Conservation (phyloP, 2,113 vertebrate genomes). For the Sialia sialis region DNA sequence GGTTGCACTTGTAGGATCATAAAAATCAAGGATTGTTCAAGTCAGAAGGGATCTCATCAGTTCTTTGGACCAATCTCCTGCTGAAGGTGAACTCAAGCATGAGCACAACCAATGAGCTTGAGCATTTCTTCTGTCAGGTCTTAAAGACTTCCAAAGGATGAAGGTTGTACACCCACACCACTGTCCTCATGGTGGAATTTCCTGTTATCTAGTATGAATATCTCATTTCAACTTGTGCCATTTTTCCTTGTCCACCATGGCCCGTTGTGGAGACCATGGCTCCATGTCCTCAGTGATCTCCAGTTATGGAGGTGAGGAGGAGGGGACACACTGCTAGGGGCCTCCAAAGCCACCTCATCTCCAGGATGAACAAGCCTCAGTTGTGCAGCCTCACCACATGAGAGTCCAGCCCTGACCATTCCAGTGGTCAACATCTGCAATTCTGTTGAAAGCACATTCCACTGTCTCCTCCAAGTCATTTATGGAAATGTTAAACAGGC, state of each 20-base stretch:
- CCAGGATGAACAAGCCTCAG: background rate
- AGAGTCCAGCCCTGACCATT: background rate
- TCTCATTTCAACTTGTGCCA: background rate
- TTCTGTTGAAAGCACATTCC: background rate
- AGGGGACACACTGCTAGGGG: background rate
- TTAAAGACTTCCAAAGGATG: background rate
- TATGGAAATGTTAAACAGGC: background rate
- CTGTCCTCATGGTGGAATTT: background rate
- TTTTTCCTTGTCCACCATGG: background rate
- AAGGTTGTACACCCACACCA: background rate
- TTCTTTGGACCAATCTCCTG: background rate
- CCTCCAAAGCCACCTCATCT: background rate
- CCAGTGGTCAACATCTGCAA: background rate
- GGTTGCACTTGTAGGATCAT: background rate
- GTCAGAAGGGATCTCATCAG: background rate
- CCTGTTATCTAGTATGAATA: background rate
- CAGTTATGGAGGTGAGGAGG: background rate
- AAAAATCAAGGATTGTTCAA: background rate
- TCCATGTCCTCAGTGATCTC: background rate
- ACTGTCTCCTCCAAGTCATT: background rate
- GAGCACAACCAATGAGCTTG: background rate
- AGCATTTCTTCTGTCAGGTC: background rate
- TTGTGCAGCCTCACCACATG: background rate
- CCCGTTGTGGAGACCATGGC: background rate
- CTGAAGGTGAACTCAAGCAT: background rate